Conservation (phyloP, 2,113 vertebrate species). For the Emydocephalus ijimae region DNA sequence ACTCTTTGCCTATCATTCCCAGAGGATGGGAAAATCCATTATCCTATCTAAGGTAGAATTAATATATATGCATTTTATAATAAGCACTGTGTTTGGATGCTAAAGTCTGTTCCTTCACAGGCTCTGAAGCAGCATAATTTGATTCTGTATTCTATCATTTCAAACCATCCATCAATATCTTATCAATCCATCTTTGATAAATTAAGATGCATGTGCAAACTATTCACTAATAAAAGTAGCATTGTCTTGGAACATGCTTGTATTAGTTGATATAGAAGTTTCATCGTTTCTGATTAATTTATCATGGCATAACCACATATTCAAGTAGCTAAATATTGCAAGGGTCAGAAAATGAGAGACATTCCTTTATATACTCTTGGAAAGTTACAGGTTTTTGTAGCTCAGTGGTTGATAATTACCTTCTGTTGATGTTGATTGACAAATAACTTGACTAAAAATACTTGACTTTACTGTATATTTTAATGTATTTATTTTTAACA, state of each 20-base stretch:
- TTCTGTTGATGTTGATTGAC: not conserved
- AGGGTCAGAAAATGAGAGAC: not conserved
- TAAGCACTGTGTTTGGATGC: not conserved
- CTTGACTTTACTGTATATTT: not conserved
- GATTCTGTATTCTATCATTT: not conserved
- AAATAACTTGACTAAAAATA: not conserved
- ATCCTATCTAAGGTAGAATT: constrained; percentile 18
- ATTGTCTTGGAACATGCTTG: not conserved
- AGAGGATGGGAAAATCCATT: not conserved
- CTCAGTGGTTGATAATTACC: not conserved
- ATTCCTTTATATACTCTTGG: not conserved
- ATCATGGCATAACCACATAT: not conserved
- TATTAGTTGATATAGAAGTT: not conserved
- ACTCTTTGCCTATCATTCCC: constrained; percentile 28
- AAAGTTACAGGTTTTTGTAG: not conserved
- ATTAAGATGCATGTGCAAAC: not conserved
- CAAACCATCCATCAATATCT: not conserved
- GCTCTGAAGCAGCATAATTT: not conserved
- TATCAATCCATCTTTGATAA: not conserved
- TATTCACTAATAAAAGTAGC: not conserved
- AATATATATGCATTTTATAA: constrained; percentile 21
- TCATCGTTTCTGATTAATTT: not conserved
- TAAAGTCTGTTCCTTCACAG: not conserved
- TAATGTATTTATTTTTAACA: not conserved
- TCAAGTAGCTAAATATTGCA: not conserved